A percentile compares a stretch with the other conserved stretches of the same genome.
Conservation (phyloP, 2,888 invertebrate species). For the Phragmatobia fuliginosa region DNA sequence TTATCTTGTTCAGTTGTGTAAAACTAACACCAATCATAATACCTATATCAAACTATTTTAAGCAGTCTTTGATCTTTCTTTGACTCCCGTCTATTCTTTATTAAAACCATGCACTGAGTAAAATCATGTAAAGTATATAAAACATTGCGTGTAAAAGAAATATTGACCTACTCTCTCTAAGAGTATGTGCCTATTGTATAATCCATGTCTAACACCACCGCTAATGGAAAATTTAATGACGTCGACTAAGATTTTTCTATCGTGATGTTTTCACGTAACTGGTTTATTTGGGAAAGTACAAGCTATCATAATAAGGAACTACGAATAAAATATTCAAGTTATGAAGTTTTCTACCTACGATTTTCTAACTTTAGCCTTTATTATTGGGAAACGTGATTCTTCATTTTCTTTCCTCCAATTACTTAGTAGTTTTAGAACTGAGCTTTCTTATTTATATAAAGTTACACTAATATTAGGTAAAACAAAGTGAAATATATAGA, state of each 20-base stretch:
- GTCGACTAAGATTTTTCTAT: slow-evolving; percentile 15
- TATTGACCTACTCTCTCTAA: slow-evolving; percentile 17
- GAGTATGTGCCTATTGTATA: slow-evolving; percentile 16
- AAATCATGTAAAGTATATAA: slow-evolving; percentile 6
- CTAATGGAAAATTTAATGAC: slow-evolving; percentile 6
- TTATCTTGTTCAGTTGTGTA: background rate
- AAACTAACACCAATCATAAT: background rate
- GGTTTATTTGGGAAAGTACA: background rate
- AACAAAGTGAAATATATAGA: background rate
- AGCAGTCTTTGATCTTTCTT: background rate
- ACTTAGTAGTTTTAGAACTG: background rate
- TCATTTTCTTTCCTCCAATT: background rate
- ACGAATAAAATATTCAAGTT: background rate
- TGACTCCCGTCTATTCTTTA: background rate
- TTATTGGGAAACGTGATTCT: background rate
- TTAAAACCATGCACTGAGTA: slow-evolving; percentile 2
- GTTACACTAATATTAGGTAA: background rate
- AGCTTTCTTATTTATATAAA: background rate
- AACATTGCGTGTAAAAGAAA: slow-evolving; percentile 13
- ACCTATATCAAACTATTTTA: background rate
- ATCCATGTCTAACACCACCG: slow-evolving; percentile 9
- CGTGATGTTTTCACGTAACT: slow-evolving; percentile 6
- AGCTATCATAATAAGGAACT: background rate
- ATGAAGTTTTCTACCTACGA: background rate
- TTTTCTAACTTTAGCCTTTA: background rate